These are phyloP conservation scores for Vidua macroura DNA, from an alignment of 2,113 vertebrate species.

Conservation along the genomic window DNA sequence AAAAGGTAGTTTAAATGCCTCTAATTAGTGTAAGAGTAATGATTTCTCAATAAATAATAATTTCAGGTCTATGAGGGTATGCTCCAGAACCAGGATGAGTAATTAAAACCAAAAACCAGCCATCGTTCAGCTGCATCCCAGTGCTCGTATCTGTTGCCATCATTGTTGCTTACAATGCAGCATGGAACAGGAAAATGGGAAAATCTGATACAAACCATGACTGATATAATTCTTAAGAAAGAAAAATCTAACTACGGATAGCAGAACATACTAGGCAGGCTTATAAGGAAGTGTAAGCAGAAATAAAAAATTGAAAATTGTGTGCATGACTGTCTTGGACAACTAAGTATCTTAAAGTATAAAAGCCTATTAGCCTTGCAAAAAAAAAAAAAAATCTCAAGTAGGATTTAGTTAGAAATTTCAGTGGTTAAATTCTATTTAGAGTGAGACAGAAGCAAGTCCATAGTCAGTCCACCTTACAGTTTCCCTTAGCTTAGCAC, in stretches of 20 bases:
- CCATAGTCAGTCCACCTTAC: not conserved
- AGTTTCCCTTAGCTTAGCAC: not conserved
- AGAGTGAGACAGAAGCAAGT: not conserved
- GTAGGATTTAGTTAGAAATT: not conserved
- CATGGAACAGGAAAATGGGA: not conserved
- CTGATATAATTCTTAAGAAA: not conserved
- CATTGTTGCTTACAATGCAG: not conserved
- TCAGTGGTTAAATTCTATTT: not conserved
- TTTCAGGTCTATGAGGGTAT: not conserved
- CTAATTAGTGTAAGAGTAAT: not conserved
- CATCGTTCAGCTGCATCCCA: not conserved
- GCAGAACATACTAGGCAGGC: not conserved
- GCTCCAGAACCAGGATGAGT: not conserved
- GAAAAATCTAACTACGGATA: not conserved
- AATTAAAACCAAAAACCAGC: not conserved
- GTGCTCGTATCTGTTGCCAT: not conserved
- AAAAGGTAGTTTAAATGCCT: not conserved
- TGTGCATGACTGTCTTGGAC: not conserved
- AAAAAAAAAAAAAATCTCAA: not conserved
- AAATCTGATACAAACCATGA: not conserved
- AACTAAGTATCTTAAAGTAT: not conserved
- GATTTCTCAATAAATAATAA: not conserved
- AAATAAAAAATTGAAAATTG: not conserved
- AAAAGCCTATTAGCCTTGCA: not conserved
- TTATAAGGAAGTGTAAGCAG: not conserved